Evolutionary conservation across 23 tunicate genomes (phyloP).

Genomic region (Corella eumyota): DNA sequence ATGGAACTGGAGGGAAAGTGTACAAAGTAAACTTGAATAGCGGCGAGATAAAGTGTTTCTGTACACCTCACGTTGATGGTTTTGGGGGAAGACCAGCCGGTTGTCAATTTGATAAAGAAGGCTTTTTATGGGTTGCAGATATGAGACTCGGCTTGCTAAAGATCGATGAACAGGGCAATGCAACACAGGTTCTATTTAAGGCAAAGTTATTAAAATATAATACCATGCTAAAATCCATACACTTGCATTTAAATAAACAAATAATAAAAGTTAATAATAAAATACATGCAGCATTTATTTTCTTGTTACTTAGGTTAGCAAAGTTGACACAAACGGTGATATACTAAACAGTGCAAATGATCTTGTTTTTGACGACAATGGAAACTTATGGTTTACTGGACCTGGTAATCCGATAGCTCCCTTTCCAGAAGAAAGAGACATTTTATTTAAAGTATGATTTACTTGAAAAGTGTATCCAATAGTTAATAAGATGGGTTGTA

Average conservation of each 20-base stretch:
- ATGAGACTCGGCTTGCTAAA: slow-evolving; percentile 18
- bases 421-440: slow-evolving; percentile 32
- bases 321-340: slow-evolving; percentile 51
- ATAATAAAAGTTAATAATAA: no score
- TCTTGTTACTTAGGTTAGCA: slow-evolving; percentile 16
- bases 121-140: slow-evolving; percentile 41
- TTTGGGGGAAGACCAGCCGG: slow-evolving; percentile 69
- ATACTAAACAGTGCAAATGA: slow-evolving; percentile 54
- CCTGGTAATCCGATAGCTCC: slow-evolving; percentile 74
- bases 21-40: slow-evolving; percentile 8
- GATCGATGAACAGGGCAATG: slow-evolving; percentile 8
- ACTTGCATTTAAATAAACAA: no score
- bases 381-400: slow-evolving; percentile 70
- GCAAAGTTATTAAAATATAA: no score
- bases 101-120: slow-evolving; percentile 37
- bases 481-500: background rate
- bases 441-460: slow-evolving; percentile 31
- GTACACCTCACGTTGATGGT: slow-evolving; percentile 24
- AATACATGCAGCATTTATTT: no score
- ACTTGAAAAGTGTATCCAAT: background rate
- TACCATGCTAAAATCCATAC: no score
- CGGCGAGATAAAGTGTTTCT: slow-evolving; percentile 7
- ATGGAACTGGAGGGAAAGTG: slow-evolving; percentile 32
- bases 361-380: slow-evolving; percentile 64
- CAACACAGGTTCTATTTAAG: slow-evolving; percentile 8